phyloP scores from a whole-genome alignment of 2,888 invertebrate genomes.

The Thumatha senex region DNA sequence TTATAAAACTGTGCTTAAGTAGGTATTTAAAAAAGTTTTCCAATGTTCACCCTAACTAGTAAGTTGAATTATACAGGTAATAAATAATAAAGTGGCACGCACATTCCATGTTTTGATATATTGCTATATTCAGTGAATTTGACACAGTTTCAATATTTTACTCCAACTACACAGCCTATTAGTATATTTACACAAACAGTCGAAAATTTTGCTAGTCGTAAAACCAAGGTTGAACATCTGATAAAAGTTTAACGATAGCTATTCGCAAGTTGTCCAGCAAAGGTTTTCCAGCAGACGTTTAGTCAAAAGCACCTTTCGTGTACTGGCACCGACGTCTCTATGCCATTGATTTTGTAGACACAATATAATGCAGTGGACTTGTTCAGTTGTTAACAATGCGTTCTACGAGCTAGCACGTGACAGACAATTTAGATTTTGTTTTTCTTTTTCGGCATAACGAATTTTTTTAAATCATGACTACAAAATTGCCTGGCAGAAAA shows the following conservation, averaged over 20 bases:
- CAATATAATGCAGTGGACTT: constrained; percentile 47
- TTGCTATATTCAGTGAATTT: too few relatives aligned
- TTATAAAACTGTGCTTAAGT: too few relatives aligned
- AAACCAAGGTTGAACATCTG: constrained; percentile 62
- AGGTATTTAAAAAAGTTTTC: too few relatives aligned
- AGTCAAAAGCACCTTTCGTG: constrained; percentile 24
- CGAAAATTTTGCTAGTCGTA: constrained; percentile 40
- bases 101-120: too few relatives aligned
- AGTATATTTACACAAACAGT: constrained; percentile 15
- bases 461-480: constrained; percentile 50
- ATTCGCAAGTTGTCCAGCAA: constrained; percentile 68
- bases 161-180: constrained; percentile 8
- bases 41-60: too few relatives aligned
- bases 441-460: constrained; percentile 26
- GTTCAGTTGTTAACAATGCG: constrained; percentile 62
- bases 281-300: constrained; percentile 45
- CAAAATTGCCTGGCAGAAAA: constrained; percentile 63
- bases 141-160: neutral
- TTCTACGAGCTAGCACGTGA: constrained; percentile 52
- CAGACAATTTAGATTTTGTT: constrained; percentile 28
- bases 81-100: too few relatives aligned
- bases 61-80: too few relatives aligned
- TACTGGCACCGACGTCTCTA: constrained; percentile 71
- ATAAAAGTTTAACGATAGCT: constrained; percentile 65
- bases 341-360: constrained; percentile 66